phyloP scores from a whole-genome alignment of 2,113 vertebrate species.

The Ancistrus triradiatus region DNA sequence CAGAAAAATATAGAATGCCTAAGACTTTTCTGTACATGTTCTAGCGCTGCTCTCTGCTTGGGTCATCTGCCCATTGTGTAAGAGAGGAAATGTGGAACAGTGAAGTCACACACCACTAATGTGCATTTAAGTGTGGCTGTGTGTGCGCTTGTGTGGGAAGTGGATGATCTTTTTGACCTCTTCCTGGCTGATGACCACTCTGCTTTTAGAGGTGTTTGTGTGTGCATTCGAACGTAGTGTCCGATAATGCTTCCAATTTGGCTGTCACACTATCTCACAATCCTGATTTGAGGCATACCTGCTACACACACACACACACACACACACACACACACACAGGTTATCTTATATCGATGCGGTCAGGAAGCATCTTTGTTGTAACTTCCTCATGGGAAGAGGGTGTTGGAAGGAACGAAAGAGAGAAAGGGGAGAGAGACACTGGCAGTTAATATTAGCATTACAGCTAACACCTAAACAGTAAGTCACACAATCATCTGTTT shows the following conservation, averaged over 20 bases:
- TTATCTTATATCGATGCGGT: slow-evolving; percentile 12
- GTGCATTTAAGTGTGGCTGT: slow-evolving; percentile 24
- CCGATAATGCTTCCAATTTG: slow-evolving; percentile 2
- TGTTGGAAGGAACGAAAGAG: slow-evolving; percentile 39
- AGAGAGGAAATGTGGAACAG: slow-evolving; percentile 36
- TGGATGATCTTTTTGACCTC: not conserved
- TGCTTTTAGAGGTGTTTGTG: slow-evolving; percentile 4
- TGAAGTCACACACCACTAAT: not conserved
- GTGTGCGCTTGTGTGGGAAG: slow-evolving; percentile 18
- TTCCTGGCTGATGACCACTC: too few species aligned
- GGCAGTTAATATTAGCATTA: too few species aligned
- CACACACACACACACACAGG: not conserved
- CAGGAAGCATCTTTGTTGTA: slow-evolving; percentile 52
- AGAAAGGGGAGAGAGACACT: too few species aligned
- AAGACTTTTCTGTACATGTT: too few species aligned
- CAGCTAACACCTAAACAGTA: too few species aligned
- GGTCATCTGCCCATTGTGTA: slow-evolving; percentile 40
- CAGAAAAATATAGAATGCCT: too few species aligned
- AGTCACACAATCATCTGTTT: too few species aligned
- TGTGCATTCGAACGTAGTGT: not conserved
- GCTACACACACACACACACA: slow-evolving; percentile 12
- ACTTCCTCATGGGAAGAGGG: slow-evolving; percentile 59
- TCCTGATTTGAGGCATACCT: slow-evolving; percentile 4
- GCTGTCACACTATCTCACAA: slow-evolving; percentile 10
- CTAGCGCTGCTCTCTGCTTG: not conserved